phyloP scores from a whole-genome alignment of 1,140 invertebrate genomes.

The Drosophila funebris region DNA sequence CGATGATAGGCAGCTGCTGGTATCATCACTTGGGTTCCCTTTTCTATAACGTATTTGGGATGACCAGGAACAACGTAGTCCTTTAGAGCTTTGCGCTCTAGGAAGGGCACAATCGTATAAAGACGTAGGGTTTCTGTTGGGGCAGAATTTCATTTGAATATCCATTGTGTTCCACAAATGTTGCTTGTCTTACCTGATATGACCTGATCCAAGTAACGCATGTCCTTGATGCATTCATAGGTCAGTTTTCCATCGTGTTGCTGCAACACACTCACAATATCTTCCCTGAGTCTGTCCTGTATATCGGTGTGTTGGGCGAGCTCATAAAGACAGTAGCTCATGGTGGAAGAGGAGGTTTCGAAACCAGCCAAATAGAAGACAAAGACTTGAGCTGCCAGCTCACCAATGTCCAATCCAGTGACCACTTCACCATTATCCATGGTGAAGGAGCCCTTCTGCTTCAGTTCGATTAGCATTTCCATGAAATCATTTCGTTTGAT shows the following conservation, averaged over 20 bases:
- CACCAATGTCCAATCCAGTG: slow-evolving; percentile 41
- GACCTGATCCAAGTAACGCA: slow-evolving; percentile 85
- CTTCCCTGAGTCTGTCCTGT: slow-evolving; percentile 83
- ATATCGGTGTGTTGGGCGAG: slow-evolving; percentile 85
- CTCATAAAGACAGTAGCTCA: slow-evolving; percentile 84
- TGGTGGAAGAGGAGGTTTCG: slow-evolving; percentile 86
- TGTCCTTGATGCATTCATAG: slow-evolving; percentile 71
- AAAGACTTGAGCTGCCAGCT: slow-evolving; percentile 83
- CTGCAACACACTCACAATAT: slow-evolving; percentile 84
- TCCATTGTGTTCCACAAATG: background rate
- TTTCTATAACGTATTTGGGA: slow-evolving; percentile 85
- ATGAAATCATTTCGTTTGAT: slow-evolving; percentile 67
- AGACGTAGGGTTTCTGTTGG: slow-evolving; percentile 87
- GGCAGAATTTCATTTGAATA: slow-evolving; percentile 48
- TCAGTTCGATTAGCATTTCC: slow-evolving; percentile 85
- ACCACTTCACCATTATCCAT: slow-evolving; percentile 32
- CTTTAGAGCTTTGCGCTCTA: slow-evolving; percentile 86
- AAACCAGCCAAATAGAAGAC: slow-evolving; percentile 86
- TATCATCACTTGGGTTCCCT: slow-evolving; percentile 86
- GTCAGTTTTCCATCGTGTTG: slow-evolving; percentile 50
- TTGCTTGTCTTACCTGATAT: slow-evolving; percentile 81
- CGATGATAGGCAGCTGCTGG: slow-evolving; percentile 86
- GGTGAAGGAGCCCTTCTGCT: slow-evolving; percentile 30
- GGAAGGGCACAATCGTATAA: slow-evolving; percentile 86
- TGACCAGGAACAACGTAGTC: slow-evolving; percentile 86